phyloP scores from a whole-genome alignment of 1,140 invertebrate species.

The Drosophila miranda region DNA sequence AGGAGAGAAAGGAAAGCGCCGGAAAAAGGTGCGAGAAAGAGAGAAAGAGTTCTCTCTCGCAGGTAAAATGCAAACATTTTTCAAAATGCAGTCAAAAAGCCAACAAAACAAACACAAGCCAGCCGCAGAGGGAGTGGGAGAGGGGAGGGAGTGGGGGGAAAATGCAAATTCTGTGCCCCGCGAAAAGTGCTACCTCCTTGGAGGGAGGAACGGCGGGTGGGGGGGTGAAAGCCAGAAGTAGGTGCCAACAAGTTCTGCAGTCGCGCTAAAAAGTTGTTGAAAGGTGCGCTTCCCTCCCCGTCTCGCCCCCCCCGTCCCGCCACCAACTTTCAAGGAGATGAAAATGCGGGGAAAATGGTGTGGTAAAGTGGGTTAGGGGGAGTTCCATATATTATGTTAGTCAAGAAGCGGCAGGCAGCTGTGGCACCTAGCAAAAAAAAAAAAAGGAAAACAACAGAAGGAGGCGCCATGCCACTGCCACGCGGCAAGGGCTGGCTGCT shows the following conservation, averaged over 20 bases:
- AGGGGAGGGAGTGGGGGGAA: slow-evolving; percentile 10
- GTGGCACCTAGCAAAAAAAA: slow-evolving; percentile 31
- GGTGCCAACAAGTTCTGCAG: slow-evolving; percentile 69
- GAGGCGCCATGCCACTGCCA: too few relatives aligned
- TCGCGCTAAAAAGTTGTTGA: slow-evolving; percentile 67
- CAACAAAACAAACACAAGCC: slow-evolving; percentile 56
- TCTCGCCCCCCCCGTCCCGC: background rate
- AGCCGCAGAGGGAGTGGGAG: background rate
- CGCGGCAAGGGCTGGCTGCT: too few relatives aligned
- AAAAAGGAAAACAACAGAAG: slow-evolving; percentile 45
- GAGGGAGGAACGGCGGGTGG: background rate
- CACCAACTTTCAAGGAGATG: slow-evolving; percentile 25
- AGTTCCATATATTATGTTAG: slow-evolving; percentile 71
- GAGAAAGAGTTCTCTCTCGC: slow-evolving; percentile 13
- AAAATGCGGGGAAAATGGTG: slow-evolving; percentile 5
- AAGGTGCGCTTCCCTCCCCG: slow-evolving; percentile 19
- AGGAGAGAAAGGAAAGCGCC: background rate
- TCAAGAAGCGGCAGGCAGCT: slow-evolving; percentile 61
- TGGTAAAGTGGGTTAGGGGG: slow-evolving; percentile 7
- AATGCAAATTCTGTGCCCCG: slow-evolving; percentile 56
- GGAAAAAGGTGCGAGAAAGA: background rate
- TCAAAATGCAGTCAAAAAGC: slow-evolving; percentile 72
- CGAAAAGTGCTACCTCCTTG: slow-evolving; percentile 48
- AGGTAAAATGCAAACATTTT: slow-evolving; percentile 60
- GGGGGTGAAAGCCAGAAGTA: slow-evolving; percentile 34